Evolutionary conservation across 2,113 vertebrate genomes (phyloP).

Genomic region (Boleophthalmus pectinirostris): DNA sequence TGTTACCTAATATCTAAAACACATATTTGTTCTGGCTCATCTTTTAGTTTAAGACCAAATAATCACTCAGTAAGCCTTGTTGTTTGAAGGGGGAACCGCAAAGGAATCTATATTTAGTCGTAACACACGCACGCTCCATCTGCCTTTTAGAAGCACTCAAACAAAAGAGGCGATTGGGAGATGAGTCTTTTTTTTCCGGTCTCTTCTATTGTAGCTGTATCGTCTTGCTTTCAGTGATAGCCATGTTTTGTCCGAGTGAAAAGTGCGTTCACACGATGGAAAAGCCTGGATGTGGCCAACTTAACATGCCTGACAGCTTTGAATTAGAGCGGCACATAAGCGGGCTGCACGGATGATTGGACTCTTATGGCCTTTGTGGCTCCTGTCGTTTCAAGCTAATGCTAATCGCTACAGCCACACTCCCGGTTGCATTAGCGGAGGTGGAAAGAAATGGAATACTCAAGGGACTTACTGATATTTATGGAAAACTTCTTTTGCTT

Average conservation of each 20-base stretch:
- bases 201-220: conserved; percentile 33
- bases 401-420: conserved; percentile 47
- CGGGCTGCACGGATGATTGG: conserved; percentile 46
- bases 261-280: conserved; percentile 23
- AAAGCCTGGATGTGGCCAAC: conserved; percentile 22
- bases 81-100: conserved; percentile 14
- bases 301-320: conserved; percentile 39
- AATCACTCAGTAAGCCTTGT: conserved; percentile 7
- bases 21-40: background rate
- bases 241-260: conserved; percentile 40
- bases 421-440: conserved; percentile 39
- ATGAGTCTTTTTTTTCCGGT: conserved; percentile 53
- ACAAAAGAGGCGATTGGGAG: conserved; percentile 32
- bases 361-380: conserved; percentile 50
- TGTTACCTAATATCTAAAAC: conserved; percentile 3
- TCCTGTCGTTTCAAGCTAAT: conserved; percentile 55
- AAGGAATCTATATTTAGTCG: conserved; percentile 15
- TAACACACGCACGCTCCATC: conserved; percentile 21
- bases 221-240: conserved; percentile 31
- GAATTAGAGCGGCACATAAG: conserved; percentile 39
- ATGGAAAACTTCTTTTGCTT: background rate
- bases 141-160: conserved; percentile 31
- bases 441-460: background rate
- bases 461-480: background rate
- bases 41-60: conserved; percentile 7